Evolutionary conservation across 1,140 invertebrate species (phyloP), one percentile per base, ranked within the genome.

Genomic region (Rhopalosiphum padi): DNA sequence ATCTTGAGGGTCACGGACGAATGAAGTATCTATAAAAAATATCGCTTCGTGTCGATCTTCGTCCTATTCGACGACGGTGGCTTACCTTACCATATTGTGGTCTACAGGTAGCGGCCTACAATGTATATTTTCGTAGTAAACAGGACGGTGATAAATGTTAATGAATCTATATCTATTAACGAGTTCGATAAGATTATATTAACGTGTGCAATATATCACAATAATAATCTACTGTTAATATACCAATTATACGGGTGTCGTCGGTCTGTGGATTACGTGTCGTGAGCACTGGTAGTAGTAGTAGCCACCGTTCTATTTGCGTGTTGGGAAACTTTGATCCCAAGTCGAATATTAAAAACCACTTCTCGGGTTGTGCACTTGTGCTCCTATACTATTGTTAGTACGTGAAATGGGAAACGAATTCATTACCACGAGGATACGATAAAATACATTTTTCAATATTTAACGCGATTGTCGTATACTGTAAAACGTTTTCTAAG

Each of bases 71-170:
- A 77, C 5, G 2, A 68, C 60, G 30, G 30, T 68, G 30, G 60
- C 60, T 30, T 77, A 68, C 30, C 3, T n/a, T 2, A n/a, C 30
- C 22, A 18, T 25, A 8, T 2, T 51, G 15, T 51, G n/a, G 60
- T 77, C 3, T 77, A 77, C 60, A 18, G 30, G 60, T 77, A 77
- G 60, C 60, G 60, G 15, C 60, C 60, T 30, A 77, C 60, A 77
- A n/a, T 77, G 60, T 77, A n/a, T 77, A 77, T 77, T 77, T 77
- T 77, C 6, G n/a, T 77, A 77, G 60, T 77, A 77, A 77, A 77
- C 60, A 77, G 30, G 60, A 77, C 60, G 30, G 1, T 77, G 30
- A 77, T 77, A 77, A 77, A 77, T n/a, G 60, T 77, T 77, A 77
- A 15, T n/a, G n/a, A 77, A 9, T 46, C 8, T 46, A 3, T 68